A percentile compares a stretch with the other conserved stretches of the same genome.
Evolutionary conservation across 2,113 vertebrate species (phyloP).

Genomic region (Sinocyclocheilus anophthalmus): DNA sequence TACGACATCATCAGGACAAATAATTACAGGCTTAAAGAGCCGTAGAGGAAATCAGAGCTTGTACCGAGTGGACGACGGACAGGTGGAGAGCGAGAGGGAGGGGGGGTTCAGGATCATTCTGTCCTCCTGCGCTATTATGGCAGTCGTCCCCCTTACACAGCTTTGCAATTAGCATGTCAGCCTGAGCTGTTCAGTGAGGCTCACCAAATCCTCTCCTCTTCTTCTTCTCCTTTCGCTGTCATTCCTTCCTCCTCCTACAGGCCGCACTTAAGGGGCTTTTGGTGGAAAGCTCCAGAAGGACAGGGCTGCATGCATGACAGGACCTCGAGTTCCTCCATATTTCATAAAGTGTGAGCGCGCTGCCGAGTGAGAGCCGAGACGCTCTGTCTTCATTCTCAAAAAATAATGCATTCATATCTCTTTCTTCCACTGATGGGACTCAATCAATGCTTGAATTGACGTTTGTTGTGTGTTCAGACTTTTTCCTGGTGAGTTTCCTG

Average conservation of each 20-base stretch:
- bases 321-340: slow-evolving; percentile 44
- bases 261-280: slow-evolving; percentile 40
- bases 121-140: slow-evolving; percentile 52
- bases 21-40: slow-evolving; percentile 57
- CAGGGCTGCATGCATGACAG: slow-evolving; percentile 56
- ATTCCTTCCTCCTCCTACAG: slow-evolving; percentile 41
- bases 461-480: neutral
- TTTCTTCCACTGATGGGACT: slow-evolving; percentile 26
- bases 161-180: slow-evolving; percentile 67
- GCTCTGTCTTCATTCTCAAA: slow-evolving; percentile 5
- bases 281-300: slow-evolving; percentile 45
- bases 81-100: slow-evolving; percentile 24
- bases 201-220: slow-evolving; percentile 25
- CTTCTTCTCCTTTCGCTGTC: slow-evolving; percentile 18
- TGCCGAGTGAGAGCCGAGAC: slow-evolving; percentile 14
- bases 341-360: slow-evolving; percentile 23
- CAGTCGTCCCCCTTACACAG: slow-evolving; percentile 58
- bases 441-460: slow-evolving; percentile 33
- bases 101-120: slow-evolving; percentile 44
- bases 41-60: slow-evolving; percentile 42
- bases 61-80: slow-evolving; percentile 41
- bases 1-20: slow-evolving; percentile 46
- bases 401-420: slow-evolving; percentile 25
- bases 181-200: slow-evolving; percentile 37
- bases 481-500: slow-evolving; percentile 1